Percentiles rank a stretch among this genome's conserved stretches.
Evolutionary conservation across 2,888 invertebrate species (phyloP).

Genomic region (Artemia sp.): DNA sequence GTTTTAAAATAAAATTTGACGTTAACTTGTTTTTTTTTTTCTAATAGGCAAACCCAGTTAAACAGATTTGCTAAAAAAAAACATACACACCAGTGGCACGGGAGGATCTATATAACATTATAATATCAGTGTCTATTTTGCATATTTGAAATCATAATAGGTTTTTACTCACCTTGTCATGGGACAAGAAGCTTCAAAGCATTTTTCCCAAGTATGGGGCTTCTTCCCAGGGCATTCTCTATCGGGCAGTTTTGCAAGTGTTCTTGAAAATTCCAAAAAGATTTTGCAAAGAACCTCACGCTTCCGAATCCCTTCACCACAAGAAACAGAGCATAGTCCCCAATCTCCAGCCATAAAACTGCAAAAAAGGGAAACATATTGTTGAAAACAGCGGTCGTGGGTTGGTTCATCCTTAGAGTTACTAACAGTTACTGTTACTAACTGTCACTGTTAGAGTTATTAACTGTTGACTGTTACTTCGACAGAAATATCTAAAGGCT

Average conservation of each 20-base stretch:
- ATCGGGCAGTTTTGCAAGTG: slow-evolving; percentile 71
- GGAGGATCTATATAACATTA: slow-evolving; percentile 16
- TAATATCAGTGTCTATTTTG: too few relatives aligned
- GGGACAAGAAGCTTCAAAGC: slow-evolving; percentile 55
- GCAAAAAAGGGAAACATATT: slow-evolving; percentile 24
- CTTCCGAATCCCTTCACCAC: slow-evolving; percentile 72
- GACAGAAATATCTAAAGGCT: too few relatives aligned
- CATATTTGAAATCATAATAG: background rate
- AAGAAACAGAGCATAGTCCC: slow-evolving; percentile 77
- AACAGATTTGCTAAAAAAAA: too few relatives aligned
- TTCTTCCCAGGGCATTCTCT: slow-evolving; percentile 69
- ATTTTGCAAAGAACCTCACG: slow-evolving; percentile 86
- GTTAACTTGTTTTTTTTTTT: too few relatives aligned
- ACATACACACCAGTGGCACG: background rate
- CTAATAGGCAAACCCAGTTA: background rate
- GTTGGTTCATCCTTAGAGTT: too few relatives aligned
- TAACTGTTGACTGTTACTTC: too few relatives aligned
- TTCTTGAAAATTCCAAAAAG: slow-evolving; percentile 74
- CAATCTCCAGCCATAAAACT: slow-evolving; percentile 85
- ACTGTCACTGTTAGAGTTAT: too few relatives aligned
- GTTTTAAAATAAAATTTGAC: too few relatives aligned
- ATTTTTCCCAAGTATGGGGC: slow-evolving; percentile 60
- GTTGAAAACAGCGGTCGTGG: too few relatives aligned
- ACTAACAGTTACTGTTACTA: too few relatives aligned
- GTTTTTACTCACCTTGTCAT: slow-evolving; percentile 24